phyloP scores from a whole-genome alignment of 2,888 invertebrate species.

The Marronus borbonicus region DNA sequence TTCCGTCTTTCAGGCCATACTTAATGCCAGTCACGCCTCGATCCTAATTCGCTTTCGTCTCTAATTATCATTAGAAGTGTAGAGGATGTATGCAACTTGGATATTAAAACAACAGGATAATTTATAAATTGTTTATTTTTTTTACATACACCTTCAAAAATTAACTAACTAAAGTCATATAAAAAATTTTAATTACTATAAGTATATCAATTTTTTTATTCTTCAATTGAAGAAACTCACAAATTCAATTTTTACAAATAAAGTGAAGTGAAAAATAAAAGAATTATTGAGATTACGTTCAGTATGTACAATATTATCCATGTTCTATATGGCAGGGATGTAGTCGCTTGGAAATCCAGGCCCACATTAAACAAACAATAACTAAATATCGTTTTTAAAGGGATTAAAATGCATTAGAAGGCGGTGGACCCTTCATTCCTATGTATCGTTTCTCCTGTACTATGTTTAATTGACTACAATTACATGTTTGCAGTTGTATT shows the following conservation, averaged over 20 bases:
- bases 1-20: too few relatives aligned
- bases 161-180: constrained; percentile 52
- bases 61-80: too few relatives aligned
- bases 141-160: constrained; percentile 52
- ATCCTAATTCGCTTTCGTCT: too few relatives aligned
- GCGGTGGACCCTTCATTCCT: constrained; percentile 15
- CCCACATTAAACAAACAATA: constrained; percentile 3
- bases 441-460: not conserved
- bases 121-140: constrained; percentile 45
- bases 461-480: constrained; percentile 36
- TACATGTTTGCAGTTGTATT: constrained; percentile 23
- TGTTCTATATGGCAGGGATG: constrained; percentile 29
- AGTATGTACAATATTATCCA: constrained; percentile 32
- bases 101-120: constrained; percentile 17
- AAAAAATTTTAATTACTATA: constrained; percentile 49
- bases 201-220: constrained; percentile 41
- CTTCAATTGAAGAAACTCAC: constrained; percentile 33
- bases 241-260: constrained; percentile 42
- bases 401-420: constrained; percentile 33
- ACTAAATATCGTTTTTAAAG: constrained; percentile 18
- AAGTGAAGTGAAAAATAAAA: constrained; percentile 25
- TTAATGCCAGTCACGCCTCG: too few relatives aligned
- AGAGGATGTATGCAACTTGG: too few relatives aligned
- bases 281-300: constrained; percentile 16
- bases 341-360: constrained; percentile 11